Percentiles rank a stretch among this genome's conserved stretches.
phyloP scores from a whole-genome alignment of 2,888 invertebrate species.

The Watsonalla cultraria region DNA sequence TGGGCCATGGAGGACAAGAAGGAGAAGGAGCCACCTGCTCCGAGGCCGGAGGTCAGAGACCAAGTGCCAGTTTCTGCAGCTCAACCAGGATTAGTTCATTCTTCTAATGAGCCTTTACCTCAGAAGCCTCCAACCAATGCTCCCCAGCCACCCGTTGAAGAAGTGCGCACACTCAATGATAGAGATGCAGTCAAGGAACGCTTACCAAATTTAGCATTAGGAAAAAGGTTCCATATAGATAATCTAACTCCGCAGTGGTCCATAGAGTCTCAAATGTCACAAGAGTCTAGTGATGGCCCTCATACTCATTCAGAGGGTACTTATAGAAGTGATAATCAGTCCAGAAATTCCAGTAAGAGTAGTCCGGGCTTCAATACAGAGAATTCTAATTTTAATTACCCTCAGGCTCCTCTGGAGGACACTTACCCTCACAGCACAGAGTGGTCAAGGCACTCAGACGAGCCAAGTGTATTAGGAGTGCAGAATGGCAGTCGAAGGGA shows the following conservation, averaged over 20 bases:
- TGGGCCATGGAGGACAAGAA: slow-evolving; percentile 78
- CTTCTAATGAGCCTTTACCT: slow-evolving; percentile 21
- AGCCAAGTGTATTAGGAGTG: slow-evolving; percentile 32
- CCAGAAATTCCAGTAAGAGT: slow-evolving; percentile 71
- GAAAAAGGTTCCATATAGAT: slow-evolving; percentile 61
- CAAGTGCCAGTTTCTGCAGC: slow-evolving; percentile 20
- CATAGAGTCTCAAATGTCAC: slow-evolving; percentile 82
- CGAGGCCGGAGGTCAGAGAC: slow-evolving; percentile 25
- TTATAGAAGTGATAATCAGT: slow-evolving; percentile 78
- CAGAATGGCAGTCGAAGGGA: slow-evolving; percentile 37
- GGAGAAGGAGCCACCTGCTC: slow-evolving; percentile 26
- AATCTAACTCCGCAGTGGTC: slow-evolving; percentile 81
- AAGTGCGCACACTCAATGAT: slow-evolving; percentile 59
- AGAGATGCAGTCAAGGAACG: slow-evolving; percentile 58
- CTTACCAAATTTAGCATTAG: slow-evolving; percentile 65
- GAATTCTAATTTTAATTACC: slow-evolving; percentile 61
- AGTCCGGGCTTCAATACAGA: slow-evolving; percentile 65
- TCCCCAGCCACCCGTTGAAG: slow-evolving; percentile 34
- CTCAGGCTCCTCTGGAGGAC: slow-evolving; percentile 47
- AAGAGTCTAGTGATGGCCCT: slow-evolving; percentile 81
- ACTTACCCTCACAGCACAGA: slow-evolving; percentile 45
- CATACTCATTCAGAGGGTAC: slow-evolving; percentile 80
- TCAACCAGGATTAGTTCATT: slow-evolving; percentile 27
- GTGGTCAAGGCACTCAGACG: slow-evolving; percentile 48
- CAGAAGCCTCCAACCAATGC: slow-evolving; percentile 28